These are phyloP conservation scores for Xenops minutus DNA, from an alignment of 2,797 vertebrate species.

Conservation along the genomic window DNA sequence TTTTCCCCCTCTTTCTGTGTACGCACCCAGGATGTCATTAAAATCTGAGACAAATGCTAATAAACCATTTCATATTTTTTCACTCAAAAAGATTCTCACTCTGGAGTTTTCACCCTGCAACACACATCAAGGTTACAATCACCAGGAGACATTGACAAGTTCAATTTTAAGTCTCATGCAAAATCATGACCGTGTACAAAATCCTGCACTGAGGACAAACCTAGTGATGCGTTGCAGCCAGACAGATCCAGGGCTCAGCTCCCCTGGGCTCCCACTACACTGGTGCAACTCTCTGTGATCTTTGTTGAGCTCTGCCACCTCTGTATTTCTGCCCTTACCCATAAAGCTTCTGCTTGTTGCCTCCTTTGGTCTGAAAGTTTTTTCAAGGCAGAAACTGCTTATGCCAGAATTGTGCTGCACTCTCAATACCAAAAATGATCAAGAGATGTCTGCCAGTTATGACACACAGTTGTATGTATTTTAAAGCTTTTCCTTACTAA, in stretches of 20 bases:
- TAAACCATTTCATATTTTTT: background rate
- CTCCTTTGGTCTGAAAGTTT: background rate
- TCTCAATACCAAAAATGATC: background rate
- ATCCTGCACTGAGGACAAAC: background rate
- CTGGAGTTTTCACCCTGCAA: background rate
- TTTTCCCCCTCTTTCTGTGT: background rate
- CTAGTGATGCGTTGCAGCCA: fast-evolving
- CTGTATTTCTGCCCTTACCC: background rate
- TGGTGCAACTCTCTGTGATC: background rate
- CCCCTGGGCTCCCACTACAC: no score
- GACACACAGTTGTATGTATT: background rate
- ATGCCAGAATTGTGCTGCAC: background rate
- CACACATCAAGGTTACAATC: background rate
- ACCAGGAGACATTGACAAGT: background rate
- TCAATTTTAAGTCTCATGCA: background rate
- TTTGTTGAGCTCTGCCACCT: background rate
- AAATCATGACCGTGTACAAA: background rate
- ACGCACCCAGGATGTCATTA: background rate
- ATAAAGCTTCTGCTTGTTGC: background rate
- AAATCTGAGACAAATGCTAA: background rate
- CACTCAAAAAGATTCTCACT: background rate
- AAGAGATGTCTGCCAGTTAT: background rate
- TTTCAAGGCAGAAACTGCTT: background rate
- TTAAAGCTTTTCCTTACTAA: background rate
- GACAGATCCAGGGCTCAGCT: background rate